Conservation (phyloP, 2,797 vertebrate species). For the Sebastiscus albofasciatus region DNA sequence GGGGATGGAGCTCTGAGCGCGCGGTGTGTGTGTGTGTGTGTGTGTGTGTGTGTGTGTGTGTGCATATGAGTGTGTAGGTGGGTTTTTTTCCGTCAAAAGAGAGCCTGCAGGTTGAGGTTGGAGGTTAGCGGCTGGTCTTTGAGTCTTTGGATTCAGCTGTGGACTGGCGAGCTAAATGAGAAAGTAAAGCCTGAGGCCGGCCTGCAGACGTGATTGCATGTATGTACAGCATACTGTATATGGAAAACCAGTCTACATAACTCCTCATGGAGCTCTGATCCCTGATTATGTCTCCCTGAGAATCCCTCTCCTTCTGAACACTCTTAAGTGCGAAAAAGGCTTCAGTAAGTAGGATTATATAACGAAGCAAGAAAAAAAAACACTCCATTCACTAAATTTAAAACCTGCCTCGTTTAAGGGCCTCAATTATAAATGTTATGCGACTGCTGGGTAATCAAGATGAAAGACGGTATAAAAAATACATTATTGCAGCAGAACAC, state of each 20-base stretch:
- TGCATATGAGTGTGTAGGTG: conserved; percentile 9
- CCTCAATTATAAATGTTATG: conserved; percentile 2
- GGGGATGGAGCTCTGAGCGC: background rate
- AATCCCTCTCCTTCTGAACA: conserved; percentile 13
- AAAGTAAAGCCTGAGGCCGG: conserved; percentile 37
- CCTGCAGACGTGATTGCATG: conserved; percentile 34
- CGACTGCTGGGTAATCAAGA: conserved; percentile 3
- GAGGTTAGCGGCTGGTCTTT: conserved; percentile 36
- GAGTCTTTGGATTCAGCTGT: conserved; percentile 63
- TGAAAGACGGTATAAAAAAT: conserved; percentile 5
- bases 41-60: background rate
- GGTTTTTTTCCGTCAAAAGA: conserved; percentile 26
- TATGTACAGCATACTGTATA: background rate
- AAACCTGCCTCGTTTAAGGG: background rate
- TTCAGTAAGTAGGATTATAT: conserved; percentile 10
- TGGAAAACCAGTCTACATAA: conserved; percentile 1
- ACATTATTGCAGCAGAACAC: background rate
- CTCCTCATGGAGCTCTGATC: conserved; percentile 11
- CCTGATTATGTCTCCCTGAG: background rate
- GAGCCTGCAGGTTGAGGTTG: conserved; percentile 40
- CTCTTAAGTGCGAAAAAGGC: conserved; percentile 1
- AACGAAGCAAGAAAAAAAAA: conserved; percentile 11
- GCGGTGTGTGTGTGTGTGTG: conserved; percentile 9
- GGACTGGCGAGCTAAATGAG: conserved; percentile 40
- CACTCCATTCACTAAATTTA: conserved; percentile 6